Base-by-base conservation (phyloP, 2,797 vertebrate genomes). In the Vultur gryphus region DNA sequence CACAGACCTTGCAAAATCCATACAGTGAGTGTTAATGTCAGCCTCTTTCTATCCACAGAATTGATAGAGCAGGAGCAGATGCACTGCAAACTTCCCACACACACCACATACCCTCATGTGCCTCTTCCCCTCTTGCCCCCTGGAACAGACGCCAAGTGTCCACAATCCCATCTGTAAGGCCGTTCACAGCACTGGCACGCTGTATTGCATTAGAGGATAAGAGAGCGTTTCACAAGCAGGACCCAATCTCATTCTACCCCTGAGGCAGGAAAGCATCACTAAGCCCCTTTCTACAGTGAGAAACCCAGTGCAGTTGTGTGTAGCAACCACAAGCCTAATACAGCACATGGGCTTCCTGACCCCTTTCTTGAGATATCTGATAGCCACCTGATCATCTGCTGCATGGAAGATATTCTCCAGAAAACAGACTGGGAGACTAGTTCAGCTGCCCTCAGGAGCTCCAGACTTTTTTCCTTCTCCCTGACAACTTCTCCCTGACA, bases 1-100 rank as follows among this genome's bases (percentile, higher is more conserved):
- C 76, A 73, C 58, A 84, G 62, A 86, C 59, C 69, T 51, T 84
- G 55, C 87, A 85, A 85, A 94, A 96, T 84, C 75, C 84, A 91
- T 91, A 65, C 43, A 29, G 37, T 2, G 37, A 78, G n/a, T 18
- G 15, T 58, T 84, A 95, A 57, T 39, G 31, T 61, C 52, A 69
- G 23, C 64, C 49, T 93, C 58, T n/a, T 46, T 62, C 59, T 84
- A 44, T 66, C 52, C 72, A 75, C 69, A 86, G 39, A 79, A 92
- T 13, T 59, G 71, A 80, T 2, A 76, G n/a, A 87, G 81, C 0
- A 0, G 43, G n/a, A 94, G 37, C 16, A 75, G 55, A 57, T 49
- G 24, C 20, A 23, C 48, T 73, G 61, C 33, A 87, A 41, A 67
- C 26, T 61, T 87, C 44, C 49, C 77, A 2, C 64, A 46, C 17